These are phyloP conservation scores for Pseudomugil gertrudae DNA, from an alignment of 2,797 vertebrate genomes.

Conservation along the genomic window DNA sequence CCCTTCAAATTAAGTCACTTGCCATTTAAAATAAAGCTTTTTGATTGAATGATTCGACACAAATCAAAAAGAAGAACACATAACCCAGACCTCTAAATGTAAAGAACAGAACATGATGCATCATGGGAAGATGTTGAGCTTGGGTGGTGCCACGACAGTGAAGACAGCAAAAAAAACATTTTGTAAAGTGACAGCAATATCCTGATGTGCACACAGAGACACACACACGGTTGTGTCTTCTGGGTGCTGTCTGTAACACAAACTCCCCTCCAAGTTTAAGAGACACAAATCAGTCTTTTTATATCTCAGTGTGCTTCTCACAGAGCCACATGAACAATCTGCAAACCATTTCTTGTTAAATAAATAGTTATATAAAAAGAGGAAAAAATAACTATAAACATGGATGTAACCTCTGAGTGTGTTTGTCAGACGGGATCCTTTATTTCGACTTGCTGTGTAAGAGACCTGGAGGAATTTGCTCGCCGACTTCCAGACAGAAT, in stretches of 20 bases:
- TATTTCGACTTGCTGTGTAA: slow-evolving; percentile 52
- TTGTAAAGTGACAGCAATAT: slow-evolving; percentile 58
- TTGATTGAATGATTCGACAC: background rate
- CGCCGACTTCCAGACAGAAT: slow-evolving; percentile 46
- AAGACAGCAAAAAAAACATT: slow-evolving; percentile 33
- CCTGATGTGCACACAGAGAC: slow-evolving; percentile 39
- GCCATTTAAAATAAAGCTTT: background rate
- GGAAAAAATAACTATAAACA: slow-evolving; percentile 10
- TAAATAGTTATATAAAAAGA: background rate
- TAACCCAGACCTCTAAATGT: background rate
- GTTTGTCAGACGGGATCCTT: slow-evolving; percentile 29
- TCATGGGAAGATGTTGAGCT: slow-evolving; percentile 19
- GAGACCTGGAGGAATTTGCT: slow-evolving; percentile 48
- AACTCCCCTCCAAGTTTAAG: slow-evolving; percentile 53
- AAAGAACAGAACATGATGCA: slow-evolving; percentile 15
- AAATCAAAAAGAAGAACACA: background rate
- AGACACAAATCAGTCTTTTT: slow-evolving; percentile 54
- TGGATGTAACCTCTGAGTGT: slow-evolving; percentile 43
- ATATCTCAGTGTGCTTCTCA: slow-evolving; percentile 35
- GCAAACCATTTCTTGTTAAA: slow-evolving; percentile 25
- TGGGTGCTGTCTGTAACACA: slow-evolving; percentile 58
- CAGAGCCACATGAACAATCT: slow-evolving; percentile 19
- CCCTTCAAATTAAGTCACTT: background rate
- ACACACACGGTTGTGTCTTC: slow-evolving; percentile 46
- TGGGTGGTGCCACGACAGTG: slow-evolving; percentile 27